Percentiles rank a stretch among this genome's conserved stretches.
Conservation (phyloP, 2,888 invertebrate genomes). For the Mimachlamys varia region DNA sequence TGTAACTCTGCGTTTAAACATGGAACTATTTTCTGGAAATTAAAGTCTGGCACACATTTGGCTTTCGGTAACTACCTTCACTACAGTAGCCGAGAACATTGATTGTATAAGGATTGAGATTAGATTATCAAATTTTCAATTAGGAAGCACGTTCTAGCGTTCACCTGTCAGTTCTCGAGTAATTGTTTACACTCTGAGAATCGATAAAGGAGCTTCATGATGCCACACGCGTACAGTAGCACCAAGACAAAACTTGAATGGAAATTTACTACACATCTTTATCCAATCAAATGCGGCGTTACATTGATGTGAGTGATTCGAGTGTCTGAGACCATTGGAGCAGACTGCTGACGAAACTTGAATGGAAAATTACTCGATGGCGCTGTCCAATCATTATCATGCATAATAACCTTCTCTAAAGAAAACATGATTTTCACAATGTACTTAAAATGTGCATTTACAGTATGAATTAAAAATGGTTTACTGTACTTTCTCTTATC, state of each 20-base stretch:
- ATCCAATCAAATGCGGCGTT: conserved; percentile 7
- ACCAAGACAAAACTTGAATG: conserved; percentile 28
- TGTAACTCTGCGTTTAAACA: too few relatives aligned
- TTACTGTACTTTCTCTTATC: too few relatives aligned
- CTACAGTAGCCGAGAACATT: neutral
- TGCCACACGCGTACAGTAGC: neutral
- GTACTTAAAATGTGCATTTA: too few relatives aligned
- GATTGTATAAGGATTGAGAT: conserved; percentile 27
- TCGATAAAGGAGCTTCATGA: neutral
- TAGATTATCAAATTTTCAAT: conserved; percentile 28
- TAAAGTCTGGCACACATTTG: neutral
- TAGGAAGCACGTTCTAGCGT: neutral
- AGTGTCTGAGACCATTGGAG: neutral
- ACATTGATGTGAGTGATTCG: neutral
- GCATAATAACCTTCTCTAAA: neutral
- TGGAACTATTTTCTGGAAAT: neutral
- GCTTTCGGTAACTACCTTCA: neutral
- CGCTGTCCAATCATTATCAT: neutral
- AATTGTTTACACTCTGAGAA: neutral
- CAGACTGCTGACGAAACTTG: neutral
- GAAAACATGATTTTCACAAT: neutral
- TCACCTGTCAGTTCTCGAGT: neutral
- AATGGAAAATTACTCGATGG: conserved; percentile 31
- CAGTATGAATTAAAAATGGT: too few relatives aligned
- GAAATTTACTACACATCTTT: conserved; percentile 14